phyloP scores from a whole-genome alignment of 2,888 invertebrate genomes.

The Cancer borealis region DNA sequence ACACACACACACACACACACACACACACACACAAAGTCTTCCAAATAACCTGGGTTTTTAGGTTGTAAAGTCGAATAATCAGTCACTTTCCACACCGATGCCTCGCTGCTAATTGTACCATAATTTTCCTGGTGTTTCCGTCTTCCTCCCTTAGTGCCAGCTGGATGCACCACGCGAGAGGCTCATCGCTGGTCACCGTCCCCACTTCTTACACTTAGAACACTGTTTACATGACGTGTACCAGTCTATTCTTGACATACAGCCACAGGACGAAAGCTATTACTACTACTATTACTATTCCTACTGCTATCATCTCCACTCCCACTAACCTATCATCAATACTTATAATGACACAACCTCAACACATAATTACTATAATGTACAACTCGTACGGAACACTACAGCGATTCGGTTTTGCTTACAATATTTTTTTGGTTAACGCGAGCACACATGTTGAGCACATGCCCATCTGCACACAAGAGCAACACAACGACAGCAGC shows the following conservation, averaged over 20 bases:
- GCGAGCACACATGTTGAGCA: background rate
- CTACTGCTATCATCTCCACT: background rate
- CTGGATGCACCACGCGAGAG: background rate
- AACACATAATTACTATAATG: background rate
- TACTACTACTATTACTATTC: background rate
- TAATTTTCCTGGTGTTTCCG: background rate
- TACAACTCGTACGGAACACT: background rate
- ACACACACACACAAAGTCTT: background rate
- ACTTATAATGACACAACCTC: background rate
- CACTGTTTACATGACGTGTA: background rate
- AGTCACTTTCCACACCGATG: background rate
- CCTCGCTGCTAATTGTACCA: background rate
- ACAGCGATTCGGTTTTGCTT: background rate
- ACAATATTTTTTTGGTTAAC: background rate
- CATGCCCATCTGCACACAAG: background rate
- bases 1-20: background rate
- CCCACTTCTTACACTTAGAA: background rate
- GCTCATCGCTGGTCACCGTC: background rate
- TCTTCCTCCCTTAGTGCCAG: background rate
- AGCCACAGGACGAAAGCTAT: background rate
- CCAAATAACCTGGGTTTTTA: background rate
- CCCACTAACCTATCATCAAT: background rate
- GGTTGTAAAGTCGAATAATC: background rate
- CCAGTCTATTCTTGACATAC: background rate
- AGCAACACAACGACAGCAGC: background rate